These are phyloP conservation scores for Scaptomyza tumidula DNA, from an alignment of 2,888 invertebrate species.

Conservation along the genomic window DNA sequence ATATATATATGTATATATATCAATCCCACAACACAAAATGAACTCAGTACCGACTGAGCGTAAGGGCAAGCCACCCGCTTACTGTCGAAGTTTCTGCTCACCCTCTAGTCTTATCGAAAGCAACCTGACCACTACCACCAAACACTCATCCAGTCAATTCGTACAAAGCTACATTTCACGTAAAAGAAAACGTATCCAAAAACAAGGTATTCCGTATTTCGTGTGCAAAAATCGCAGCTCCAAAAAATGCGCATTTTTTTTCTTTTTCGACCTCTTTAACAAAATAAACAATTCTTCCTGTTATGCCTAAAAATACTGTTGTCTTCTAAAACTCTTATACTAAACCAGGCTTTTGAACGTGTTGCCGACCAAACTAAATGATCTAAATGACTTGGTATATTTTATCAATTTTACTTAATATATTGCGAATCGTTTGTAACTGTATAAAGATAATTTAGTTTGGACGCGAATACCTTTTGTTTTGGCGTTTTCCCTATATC, in stretches of 20 bases:
- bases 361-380: constrained; percentile 80
- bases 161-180: constrained; percentile 83
- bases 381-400: too few relatives aligned
- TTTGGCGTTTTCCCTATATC: constrained; percentile 80
- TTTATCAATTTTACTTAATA: constrained; percentile 4
- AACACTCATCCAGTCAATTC: constrained; percentile 82
- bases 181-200: constrained; percentile 84
- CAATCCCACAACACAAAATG: neutral
- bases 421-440: constrained; percentile 38
- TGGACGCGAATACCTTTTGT: constrained; percentile 82
- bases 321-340: constrained; percentile 39
- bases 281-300: constrained; percentile 15
- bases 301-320: constrained; percentile 31
- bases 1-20: constrained; percentile 9
- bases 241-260: constrained; percentile 53
- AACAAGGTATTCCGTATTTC: constrained; percentile 85
- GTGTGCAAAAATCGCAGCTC: constrained; percentile 50
- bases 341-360: constrained; percentile 57
- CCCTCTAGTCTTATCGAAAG: constrained; percentile 81
- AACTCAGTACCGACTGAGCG: constrained; percentile 82
- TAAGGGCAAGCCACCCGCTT: constrained; percentile 83
- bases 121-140: constrained; percentile 79
- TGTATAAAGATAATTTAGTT: constrained; percentile 71
- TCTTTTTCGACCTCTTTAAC: constrained; percentile 54
- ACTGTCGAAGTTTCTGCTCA: constrained; percentile 84